Base-by-base conservation (phyloP, 35 echinoderm and acorn worm species). In the Apostichopus californicus region DNA sequence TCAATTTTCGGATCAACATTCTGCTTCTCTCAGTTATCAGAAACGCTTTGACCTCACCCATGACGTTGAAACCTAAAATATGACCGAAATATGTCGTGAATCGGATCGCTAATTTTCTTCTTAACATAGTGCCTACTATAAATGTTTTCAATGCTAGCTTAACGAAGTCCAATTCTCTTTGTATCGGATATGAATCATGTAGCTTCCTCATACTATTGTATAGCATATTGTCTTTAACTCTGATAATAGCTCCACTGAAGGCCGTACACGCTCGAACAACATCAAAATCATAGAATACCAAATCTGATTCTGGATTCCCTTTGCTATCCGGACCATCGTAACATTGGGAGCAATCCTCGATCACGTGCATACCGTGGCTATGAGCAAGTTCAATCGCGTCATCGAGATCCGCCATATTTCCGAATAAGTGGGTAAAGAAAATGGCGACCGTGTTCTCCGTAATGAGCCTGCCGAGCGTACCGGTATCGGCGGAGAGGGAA, bases 271-370 rank as follows among this genome's bases (percentile, higher is more conserved):
- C 23, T 80, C 96, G 90, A 52, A 95, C 94, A 25, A 93, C 91
- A 68, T 94, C 95, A 87, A 99, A 99, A 85, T 95, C 96, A 54
- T 93, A 99, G 46, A 99, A 95, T 1, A 93, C 86, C 14, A 99
- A n/a, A 70, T 99, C 97, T 1, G 95, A 92, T 55, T 93, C 93
- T 4, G 97, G 93, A 55, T 99, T 88, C 10, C 95, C 95, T 55
- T 78, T 14, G 61, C 94, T 80, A 55, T 92, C 64, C 8, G 92
- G 20, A 1, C 97, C 97, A 54, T 86, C 57, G 80, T 96, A 99
- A 15, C 78, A 90, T 71, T 99, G 90, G 5, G 97, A 94, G 77
- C 95, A 95, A 55, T 99, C 97, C 86, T 99, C 97, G 5, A 99
- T 12, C 23, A 99, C 83, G 61, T 88, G 86, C 53, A 99, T 90